Conservation (phyloP, 2,888 invertebrate species). For the Drosophila colorata region DNA sequence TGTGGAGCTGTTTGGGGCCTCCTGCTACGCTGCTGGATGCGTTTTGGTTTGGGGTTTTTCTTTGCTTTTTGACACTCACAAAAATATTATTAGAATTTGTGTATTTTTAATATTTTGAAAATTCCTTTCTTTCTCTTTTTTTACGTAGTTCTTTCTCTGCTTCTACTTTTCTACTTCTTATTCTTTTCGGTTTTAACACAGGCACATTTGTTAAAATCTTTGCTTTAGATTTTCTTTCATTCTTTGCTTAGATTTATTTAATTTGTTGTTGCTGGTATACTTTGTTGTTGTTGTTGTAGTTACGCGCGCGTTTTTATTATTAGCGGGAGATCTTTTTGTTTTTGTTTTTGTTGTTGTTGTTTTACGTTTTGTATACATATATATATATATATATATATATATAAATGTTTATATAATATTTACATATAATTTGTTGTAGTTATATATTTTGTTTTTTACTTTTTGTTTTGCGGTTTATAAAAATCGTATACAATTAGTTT, state of each 20-base stretch:
- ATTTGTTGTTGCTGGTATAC: slow-evolving; percentile 69
- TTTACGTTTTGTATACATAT: slow-evolving; percentile 34
- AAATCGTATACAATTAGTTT: slow-evolving; percentile 82
- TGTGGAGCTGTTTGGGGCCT: slow-evolving; percentile 38
- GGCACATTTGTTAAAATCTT: slow-evolving; percentile 80
- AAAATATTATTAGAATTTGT: slow-evolving; percentile 61
- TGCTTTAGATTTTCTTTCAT: slow-evolving; percentile 49
- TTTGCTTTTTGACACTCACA: slow-evolving; percentile 53
- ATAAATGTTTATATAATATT: slow-evolving; percentile 74
- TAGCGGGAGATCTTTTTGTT: slow-evolving; percentile 72
- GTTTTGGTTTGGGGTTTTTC: slow-evolving; percentile 14
- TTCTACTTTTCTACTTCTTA: slow-evolving; percentile 32
- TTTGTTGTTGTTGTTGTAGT: slow-evolving; percentile 58
- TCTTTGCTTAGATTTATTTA: slow-evolving; percentile 62
- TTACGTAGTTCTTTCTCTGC: slow-evolving; percentile 20
- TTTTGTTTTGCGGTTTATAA: slow-evolving; percentile 69
- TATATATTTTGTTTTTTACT: slow-evolving; percentile 39
- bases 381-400: slow-evolving; percentile 43
- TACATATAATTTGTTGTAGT: slow-evolving; percentile 65
- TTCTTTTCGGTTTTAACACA: slow-evolving; percentile 69
- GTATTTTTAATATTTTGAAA: slow-evolving; percentile 40
- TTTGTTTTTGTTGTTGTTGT: slow-evolving; percentile 37
- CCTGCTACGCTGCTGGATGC: slow-evolving; percentile 51
- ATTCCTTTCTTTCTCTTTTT: slow-evolving; percentile 8
- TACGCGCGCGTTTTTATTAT: slow-evolving; percentile 71